Base-by-base conservation (phyloP, 2,113 vertebrate genomes). In the Sprattus sprattus region DNA sequence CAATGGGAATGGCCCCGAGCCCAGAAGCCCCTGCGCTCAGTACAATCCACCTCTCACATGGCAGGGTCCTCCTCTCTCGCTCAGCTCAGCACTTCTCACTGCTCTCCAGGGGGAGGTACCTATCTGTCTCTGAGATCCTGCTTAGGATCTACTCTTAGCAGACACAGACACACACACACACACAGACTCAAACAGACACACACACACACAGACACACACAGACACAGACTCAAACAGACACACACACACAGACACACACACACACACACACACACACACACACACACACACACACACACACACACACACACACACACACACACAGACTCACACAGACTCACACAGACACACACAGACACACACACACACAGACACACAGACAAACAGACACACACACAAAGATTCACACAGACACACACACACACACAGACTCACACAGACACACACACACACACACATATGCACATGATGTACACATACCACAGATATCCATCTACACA, bases 1-100 rank as follows among this genome's bases (percentile, higher is more conserved):
- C n/a, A n/a, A n/a, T 32, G 82, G 49, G 9, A 71, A 60, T 91
- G 87, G 88, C 85, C 7, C 13, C 1, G 5, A 85, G 87, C 89
- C 90, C 88, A 88, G 85, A 85, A 81, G 67, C 22, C 45, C 25
- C 20, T 7, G 54, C 20, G 18, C 20, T 60, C 54, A 60, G 54
- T 3, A 57, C 54, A 57, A 20, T 20, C 54, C 20, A 18, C 54
- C 20, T 57, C 18, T 57, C 18, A 57, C 50, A 54, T 15, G 47
- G 7, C 18, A 20, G 54, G 22, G 18, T 20, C 5, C 54, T 20
- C 54, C 15, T 11, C 6, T 11, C 47, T 49, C 50, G 15, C 50
- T 57, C 5, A 20, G 54, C 18, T 57, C 54, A 57, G 18, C 10
- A 11, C 10, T 15, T 52, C 2, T 52, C 10, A 52, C 9, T 52